A percentile compares a stretch with the other conserved stretches of the same genome.
Evolutionary conservation across 2,113 vertebrate species (phyloP).

Genomic region (Planiliza haematocheilus): DNA sequence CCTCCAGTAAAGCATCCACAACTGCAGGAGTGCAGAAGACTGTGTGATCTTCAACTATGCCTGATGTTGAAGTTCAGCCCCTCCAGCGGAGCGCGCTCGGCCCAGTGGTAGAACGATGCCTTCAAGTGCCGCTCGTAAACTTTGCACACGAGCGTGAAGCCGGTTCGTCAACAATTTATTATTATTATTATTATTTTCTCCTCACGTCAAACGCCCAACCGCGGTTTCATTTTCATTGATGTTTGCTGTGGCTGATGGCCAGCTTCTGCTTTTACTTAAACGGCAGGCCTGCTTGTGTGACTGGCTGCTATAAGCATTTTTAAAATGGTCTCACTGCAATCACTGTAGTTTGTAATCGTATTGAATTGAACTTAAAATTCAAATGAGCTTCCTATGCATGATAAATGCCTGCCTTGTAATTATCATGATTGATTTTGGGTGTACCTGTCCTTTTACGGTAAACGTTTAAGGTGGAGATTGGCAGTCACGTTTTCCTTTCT

Average conservation of each 20-base stretch:
- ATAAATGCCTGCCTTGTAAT: too few relatives aligned
- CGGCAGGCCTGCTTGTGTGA: background rate
- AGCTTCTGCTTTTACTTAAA: background rate
- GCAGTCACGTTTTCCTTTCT: too few relatives aligned
- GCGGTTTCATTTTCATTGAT: background rate
- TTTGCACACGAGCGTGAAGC: background rate
- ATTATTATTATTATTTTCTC: background rate
- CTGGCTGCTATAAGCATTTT: background rate
- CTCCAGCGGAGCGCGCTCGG: slow-evolving; percentile 45
- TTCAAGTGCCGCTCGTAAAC: slow-evolving; percentile 62
- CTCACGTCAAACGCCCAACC: background rate
- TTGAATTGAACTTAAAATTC: too few relatives aligned
- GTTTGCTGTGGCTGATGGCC: background rate
- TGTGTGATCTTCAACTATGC: slow-evolving; percentile 19
- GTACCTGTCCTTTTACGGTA: too few relatives aligned
- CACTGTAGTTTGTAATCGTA: too few relatives aligned
- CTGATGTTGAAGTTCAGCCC: slow-evolving; percentile 54
- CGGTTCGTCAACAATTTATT: slow-evolving; percentile 17
- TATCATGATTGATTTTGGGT: too few relatives aligned
- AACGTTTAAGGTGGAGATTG: too few relatives aligned
- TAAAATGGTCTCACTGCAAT: background rate
- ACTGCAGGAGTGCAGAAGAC: slow-evolving; percentile 13
- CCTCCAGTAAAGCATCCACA: slow-evolving; percentile 49
- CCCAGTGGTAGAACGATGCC: slow-evolving; percentile 44
- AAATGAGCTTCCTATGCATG: too few relatives aligned